phyloP scores from a whole-genome alignment of 2,888 invertebrate genomes.

The Oxyscelio sp. region DNA sequence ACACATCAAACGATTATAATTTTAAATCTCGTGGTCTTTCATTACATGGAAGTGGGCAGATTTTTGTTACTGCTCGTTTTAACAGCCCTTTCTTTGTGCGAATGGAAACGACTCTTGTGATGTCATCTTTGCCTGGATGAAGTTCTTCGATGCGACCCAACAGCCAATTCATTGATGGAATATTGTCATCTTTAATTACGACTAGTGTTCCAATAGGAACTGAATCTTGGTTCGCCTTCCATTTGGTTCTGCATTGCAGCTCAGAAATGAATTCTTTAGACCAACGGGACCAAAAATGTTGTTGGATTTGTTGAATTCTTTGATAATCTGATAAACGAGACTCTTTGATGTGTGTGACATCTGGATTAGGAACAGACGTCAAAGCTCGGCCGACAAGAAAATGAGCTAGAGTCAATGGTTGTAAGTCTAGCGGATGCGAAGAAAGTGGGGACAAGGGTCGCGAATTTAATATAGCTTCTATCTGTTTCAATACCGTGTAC shows the following conservation, averaged over 20 bases:
- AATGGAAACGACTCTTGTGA: not conserved
- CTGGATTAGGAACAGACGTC: conserved; percentile 73
- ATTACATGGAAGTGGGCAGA: conserved; percentile 16
- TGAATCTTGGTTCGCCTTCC: not conserved
- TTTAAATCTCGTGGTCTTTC: not conserved
- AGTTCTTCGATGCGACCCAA: not conserved
- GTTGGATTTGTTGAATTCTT: conserved; percentile 30
- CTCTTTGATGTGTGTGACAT: conserved; percentile 51
- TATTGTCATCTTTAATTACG: conserved; percentile 19
- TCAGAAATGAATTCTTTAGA: conserved; percentile 67
- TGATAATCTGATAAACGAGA: conserved; percentile 66
- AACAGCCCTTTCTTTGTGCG: not conserved
- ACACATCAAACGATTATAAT: not conserved
- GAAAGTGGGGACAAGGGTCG: conserved; percentile 75
- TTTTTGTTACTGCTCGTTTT: not conserved
- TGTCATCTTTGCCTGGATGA: not conserved
- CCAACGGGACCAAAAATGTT: conserved; percentile 1
- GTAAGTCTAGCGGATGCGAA: conserved; percentile 70
- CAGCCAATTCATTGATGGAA: not conserved
- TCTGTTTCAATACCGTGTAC: conserved; percentile 75
- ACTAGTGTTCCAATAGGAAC: not conserved
- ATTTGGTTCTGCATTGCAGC: conserved; percentile 20
- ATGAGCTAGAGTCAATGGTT: conserved; percentile 79
- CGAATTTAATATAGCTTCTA: conserved; percentile 80
- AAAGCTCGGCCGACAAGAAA: conserved; percentile 79